Conservation (phyloP, 2,113 vertebrate genomes). For the Hypanus sabinus region DNA sequence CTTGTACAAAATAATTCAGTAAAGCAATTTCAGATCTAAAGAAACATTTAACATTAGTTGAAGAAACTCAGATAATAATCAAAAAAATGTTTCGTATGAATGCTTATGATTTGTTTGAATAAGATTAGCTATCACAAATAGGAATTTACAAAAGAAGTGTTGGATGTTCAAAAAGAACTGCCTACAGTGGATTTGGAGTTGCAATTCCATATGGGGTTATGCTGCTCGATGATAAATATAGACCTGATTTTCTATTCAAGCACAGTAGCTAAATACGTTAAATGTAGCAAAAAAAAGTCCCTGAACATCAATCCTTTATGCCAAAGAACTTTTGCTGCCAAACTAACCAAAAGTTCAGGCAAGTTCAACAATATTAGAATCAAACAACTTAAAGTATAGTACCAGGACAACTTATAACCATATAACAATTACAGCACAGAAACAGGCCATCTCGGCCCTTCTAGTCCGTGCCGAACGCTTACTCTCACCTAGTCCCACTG, state of each 20-base stretch:
- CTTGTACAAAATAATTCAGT: not conserved
- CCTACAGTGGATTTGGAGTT: not conserved
- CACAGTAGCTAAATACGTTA: not conserved
- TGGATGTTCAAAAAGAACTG: not conserved
- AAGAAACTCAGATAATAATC: not conserved
- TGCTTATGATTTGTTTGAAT: not conserved
- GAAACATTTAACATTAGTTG: not conserved
- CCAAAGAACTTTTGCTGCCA: too few relatives aligned
- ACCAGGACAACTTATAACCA: too few relatives aligned
- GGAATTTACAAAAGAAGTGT: not conserved
- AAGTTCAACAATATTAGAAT: too few relatives aligned
- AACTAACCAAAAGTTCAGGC: too few relatives aligned
- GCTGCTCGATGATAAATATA: not conserved
- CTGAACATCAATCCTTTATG: too few relatives aligned
- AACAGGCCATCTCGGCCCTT: too few relatives aligned
- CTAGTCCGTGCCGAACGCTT: too few relatives aligned
- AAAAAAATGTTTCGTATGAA: not conserved
- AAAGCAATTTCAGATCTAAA: not conserved
- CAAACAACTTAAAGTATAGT: too few relatives aligned
- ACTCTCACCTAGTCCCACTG: too few relatives aligned
- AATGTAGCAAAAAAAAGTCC: too few relatives aligned
- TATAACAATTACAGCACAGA: too few relatives aligned
- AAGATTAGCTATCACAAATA: not conserved
- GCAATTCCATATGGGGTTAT: not conserved
- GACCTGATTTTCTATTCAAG: not conserved